Evolutionary conservation across 2,113 vertebrate genomes (phyloP), one percentile per base, ranked within the genome.

Genomic region (Colistium nudipinnis): DNA sequence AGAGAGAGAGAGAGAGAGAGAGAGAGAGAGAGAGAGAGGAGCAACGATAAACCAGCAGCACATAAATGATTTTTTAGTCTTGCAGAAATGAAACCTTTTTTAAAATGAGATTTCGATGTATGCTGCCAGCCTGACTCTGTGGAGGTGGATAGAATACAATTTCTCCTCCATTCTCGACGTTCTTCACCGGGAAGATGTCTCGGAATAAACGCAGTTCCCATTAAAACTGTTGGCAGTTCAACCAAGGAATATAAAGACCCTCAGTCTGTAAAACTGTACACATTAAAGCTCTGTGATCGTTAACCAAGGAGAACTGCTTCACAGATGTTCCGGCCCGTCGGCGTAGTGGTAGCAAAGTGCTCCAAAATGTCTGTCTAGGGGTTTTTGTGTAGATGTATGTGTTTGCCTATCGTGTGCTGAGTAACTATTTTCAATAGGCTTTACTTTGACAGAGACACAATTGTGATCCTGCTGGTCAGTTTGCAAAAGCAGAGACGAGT

Each of bases 1-100:
- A 61, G 51, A 41, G 76, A 61, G 1, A 24, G 66, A 35, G 22
- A 48, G 60, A 63, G 35, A 57, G 27, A 38, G 8, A 52, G 55
- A 60, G 47, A 54, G 22, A 44, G 9, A 5, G 7, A 44, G 0
- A 35, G 11, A 52, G 0, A 31, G 25, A 38, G 33, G 47, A 56
- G 44, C n/a, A 6, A 14, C 16, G 61, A n/a, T 19, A 25, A 75
- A 67, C 52, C 14, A 60, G 38, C 63, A n/a, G n/a, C 47, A 22
- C 59, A 62, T 57, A 33, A 43, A 22, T 43, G 22, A 22, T 17
- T 6, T 39, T 25, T 31, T 9, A 14, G 27, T 44, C 12, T 9
- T 30, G 57, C 30, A 62, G 43, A 35, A 57, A 38, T 8, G n/a
- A n/a, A n/a, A n/a, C n/a, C n/a, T n/a, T n/a, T n/a, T 45, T 45